A percentile compares a stretch with the other conserved stretches of the same genome.
phyloP scores from a whole-genome alignment of 2,888 invertebrate species.

The Perithous albicinctus region DNA sequence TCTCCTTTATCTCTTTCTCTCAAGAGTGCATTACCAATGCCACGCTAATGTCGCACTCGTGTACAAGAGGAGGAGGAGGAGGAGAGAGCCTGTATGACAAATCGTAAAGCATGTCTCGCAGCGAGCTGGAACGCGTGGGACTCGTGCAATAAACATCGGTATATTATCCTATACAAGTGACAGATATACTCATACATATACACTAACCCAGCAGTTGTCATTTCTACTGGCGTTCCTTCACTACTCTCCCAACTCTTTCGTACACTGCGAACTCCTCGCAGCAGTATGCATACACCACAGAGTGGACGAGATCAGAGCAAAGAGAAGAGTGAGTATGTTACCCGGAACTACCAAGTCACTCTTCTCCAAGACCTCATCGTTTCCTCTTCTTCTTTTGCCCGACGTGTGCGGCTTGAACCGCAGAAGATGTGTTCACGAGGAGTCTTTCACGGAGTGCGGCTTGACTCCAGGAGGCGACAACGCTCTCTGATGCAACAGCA shows the following conservation, averaged over 20 bases:
- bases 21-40: slow-evolving; percentile 59
- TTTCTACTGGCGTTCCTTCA: slow-evolving; percentile 23
- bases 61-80: slow-evolving; percentile 26
- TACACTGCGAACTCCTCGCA: slow-evolving; percentile 1
- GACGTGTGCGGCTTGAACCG: slow-evolving; percentile 1
- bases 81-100: slow-evolving; percentile 56
- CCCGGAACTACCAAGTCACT: slow-evolving; percentile 59
- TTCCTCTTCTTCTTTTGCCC: slow-evolving; percentile 15
- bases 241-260: neutral
- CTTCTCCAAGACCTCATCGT: slow-evolving; percentile 14
- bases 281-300: neutral
- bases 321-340: slow-evolving; percentile 28
- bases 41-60: slow-evolving; percentile 57
- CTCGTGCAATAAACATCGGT: slow-evolving; percentile 56
- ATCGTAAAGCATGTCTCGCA: slow-evolving; percentile 59
- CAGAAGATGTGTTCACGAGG: slow-evolving; percentile 42
- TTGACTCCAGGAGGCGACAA: slow-evolving; percentile 30
- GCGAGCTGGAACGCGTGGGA: slow-evolving; percentile 52
- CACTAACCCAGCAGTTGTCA: slow-evolving; percentile 18
- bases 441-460: neutral
- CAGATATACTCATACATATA: slow-evolving; percentile 35
- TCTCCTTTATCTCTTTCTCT: no score
- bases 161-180: slow-evolving; percentile 23
- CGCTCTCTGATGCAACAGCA: slow-evolving; percentile 26
- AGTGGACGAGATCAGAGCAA: slow-evolving; percentile 13